These are phyloP conservation scores for Paradoxurus hermaphroditus DNA, from an alignment of 2,113 vertebrate species.

Conservation along the genomic window DNA sequence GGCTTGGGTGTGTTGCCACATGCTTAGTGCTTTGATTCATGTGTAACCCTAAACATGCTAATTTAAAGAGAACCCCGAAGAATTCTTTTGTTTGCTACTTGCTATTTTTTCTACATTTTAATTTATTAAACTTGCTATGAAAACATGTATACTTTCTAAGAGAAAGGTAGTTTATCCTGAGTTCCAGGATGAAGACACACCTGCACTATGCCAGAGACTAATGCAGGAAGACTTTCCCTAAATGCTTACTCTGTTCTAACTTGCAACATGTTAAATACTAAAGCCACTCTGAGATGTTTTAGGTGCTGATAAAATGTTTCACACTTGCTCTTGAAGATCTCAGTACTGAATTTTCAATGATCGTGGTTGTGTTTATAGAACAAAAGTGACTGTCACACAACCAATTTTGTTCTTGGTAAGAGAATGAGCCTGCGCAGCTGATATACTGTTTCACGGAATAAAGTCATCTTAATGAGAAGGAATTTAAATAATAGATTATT, in stretches of 20 bases:
- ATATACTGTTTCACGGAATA: constrained; percentile 45
- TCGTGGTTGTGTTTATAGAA: constrained; percentile 52
- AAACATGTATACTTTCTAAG: constrained; percentile 36
- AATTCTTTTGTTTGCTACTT: not conserved
- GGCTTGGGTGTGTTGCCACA: not conserved
- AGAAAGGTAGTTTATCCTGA: not conserved
- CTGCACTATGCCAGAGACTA: not conserved
- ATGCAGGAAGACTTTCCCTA: not conserved
- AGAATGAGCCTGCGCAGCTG: not conserved
- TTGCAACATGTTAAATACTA: not conserved
- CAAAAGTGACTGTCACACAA: not conserved
- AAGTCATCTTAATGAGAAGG: constrained; percentile 66
- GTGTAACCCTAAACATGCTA: constrained; percentile 12
- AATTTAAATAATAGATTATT: constrained; percentile 76
- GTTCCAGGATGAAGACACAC: not conserved
- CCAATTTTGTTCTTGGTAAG: not conserved
- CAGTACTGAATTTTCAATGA: constrained; percentile 5
- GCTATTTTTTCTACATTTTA: constrained; percentile 20
- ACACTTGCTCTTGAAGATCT: constrained; percentile 20
- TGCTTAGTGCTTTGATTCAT: not conserved
- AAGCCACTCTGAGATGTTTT: not conserved
- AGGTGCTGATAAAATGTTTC: not conserved
- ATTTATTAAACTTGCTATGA: constrained; percentile 68
- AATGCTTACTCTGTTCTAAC: not conserved
- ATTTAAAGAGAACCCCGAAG: constrained; percentile 21